These are phyloP conservation scores for Danaus chrysippus DNA, from an alignment of 2,888 invertebrate species.

Conservation along the genomic window DNA sequence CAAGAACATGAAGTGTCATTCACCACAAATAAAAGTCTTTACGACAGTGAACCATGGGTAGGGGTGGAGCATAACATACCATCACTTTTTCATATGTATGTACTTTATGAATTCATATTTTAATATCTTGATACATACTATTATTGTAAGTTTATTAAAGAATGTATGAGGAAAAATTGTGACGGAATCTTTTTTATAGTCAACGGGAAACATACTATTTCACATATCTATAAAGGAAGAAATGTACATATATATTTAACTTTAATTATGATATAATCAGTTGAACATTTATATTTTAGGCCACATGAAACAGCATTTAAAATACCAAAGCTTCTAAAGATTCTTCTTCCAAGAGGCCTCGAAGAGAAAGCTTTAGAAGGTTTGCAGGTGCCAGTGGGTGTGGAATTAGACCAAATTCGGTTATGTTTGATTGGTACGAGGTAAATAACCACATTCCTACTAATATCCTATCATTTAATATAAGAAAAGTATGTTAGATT, in stretches of 20 bases:
- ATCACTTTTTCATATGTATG: slow-evolving; percentile 42
- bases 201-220: too few relatives aligned
- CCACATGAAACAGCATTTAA: slow-evolving; percentile 37
- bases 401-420: slow-evolving; percentile 25
- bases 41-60: slow-evolving; percentile 38
- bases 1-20: slow-evolving; percentile 42
- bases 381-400: slow-evolving; percentile 33
- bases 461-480: background rate
- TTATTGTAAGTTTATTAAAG: too few relatives aligned
- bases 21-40: slow-evolving; percentile 43
- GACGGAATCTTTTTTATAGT: too few relatives aligned
- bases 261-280: slow-evolving; percentile 1
- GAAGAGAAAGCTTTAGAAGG: slow-evolving; percentile 46
- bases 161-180: too few relatives aligned
- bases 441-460: slow-evolving; percentile 12
- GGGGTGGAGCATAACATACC: slow-evolving; percentile 35
- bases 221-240: too few relatives aligned
- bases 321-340: slow-evolving; percentile 49
- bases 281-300: slow-evolving; percentile 37
- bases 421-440: slow-evolving; percentile 31
- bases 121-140: too few relatives aligned
- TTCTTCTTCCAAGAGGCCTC: slow-evolving; percentile 47
- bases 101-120: slow-evolving; percentile 17
- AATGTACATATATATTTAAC: background rate
- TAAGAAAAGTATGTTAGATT: background rate